These are phyloP conservation scores for Heliconius hewitsoni DNA, from an alignment of 1,140 invertebrate genomes.

Conservation along the genomic window DNA sequence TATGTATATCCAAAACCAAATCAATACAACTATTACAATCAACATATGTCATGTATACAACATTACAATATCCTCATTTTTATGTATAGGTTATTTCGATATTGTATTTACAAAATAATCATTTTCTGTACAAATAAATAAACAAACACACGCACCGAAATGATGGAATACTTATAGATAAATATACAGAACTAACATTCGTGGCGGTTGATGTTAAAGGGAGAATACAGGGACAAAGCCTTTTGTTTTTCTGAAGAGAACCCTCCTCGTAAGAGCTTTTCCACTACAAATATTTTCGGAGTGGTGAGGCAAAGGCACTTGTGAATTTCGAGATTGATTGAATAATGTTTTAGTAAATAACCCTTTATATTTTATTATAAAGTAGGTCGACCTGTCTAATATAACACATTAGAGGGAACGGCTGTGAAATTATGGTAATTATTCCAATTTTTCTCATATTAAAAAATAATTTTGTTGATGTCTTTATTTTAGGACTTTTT, in stretches of 20 bases:
- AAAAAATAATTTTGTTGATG: not conserved
- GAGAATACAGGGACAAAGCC: not conserved
- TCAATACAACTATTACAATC: no score
- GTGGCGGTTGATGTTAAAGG: slow-evolving; percentile 17
- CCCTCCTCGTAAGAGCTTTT: slow-evolving; percentile 21
- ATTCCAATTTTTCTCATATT: not conserved
- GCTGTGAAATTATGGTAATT: not conserved
- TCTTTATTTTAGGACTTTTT: not conserved
- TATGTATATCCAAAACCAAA: no score
- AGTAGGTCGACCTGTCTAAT: not conserved
- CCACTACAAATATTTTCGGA: slow-evolving; percentile 24
- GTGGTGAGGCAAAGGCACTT: slow-evolving; percentile 28
- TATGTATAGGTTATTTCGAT: slow-evolving; percentile 3
- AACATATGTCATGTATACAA: no score
- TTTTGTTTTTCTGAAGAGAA: slow-evolving; percentile 22
- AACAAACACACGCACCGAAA: not conserved
- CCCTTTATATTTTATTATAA: slow-evolving; percentile 14
- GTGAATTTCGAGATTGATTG: slow-evolving; percentile 22
- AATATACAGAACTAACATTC: slow-evolving; percentile 8
- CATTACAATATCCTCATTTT: not conserved
- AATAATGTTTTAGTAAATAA: slow-evolving; percentile 28
- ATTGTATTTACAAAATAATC: slow-evolving; percentile 15
- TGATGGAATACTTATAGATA: not conserved
- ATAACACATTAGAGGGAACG: not conserved
- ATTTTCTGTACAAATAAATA: slow-evolving; percentile 11